Evolutionary conservation across 2,113 vertebrate genomes (phyloP).

Genomic region (Vimba vimba): DNA sequence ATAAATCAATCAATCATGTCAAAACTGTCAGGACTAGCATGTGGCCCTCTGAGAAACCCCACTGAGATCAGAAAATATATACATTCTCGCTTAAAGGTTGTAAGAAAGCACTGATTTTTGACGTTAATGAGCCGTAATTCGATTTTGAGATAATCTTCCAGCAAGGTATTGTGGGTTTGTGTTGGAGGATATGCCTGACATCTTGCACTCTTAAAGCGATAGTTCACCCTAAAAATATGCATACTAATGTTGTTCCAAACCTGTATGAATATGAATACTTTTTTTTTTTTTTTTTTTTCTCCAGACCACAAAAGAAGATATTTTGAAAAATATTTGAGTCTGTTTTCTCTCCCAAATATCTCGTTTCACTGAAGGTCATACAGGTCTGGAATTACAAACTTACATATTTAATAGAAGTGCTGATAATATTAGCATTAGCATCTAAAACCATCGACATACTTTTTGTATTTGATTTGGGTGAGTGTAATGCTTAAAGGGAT

Average conservation of each 20-base stretch:
- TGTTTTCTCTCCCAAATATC: no score
- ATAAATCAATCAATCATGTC: conserved; percentile 63
- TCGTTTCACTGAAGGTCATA: no score
- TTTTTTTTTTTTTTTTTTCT: no score
- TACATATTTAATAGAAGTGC: background rate
- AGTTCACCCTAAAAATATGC: background rate
- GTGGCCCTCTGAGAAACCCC: conserved; percentile 68
- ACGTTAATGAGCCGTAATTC: conserved; percentile 51
- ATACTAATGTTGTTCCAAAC: background rate
- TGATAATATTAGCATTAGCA: background rate
- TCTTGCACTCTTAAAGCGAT: background rate
- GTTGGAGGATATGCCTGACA: background rate
- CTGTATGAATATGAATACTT: background rate
- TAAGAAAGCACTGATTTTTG: conserved; percentile 39
- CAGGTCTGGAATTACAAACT: background rate
- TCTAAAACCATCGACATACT: background rate
- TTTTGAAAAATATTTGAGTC: no score
- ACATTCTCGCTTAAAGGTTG: conserved; percentile 50
- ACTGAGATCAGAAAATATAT: conserved; percentile 55
- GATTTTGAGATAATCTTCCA: conserved; percentile 46
- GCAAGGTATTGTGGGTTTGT: conserved; percentile 25
- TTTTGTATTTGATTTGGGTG: background rate
- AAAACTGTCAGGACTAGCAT: conserved; percentile 57
- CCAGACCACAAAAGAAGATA: no score
- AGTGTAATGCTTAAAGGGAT: background rate